Conservation (phyloP, 2,113 vertebrate species). For the Lepus americanus region DNA sequence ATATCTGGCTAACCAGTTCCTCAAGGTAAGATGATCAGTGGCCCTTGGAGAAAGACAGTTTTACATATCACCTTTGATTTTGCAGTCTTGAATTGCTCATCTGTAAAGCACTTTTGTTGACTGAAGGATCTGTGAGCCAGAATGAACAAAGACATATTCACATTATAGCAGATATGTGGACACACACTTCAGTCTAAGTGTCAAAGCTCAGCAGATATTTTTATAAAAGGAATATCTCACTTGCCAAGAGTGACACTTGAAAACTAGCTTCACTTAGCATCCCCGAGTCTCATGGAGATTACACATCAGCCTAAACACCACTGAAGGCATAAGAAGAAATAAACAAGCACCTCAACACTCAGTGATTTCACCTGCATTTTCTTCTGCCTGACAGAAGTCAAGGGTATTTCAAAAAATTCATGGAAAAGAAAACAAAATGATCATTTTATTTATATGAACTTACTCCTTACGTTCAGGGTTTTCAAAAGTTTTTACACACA, state of each 20-base stretch:
- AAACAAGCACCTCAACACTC: conserved; percentile 36
- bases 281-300: conserved; percentile 62
- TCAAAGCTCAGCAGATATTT: conserved; percentile 74
- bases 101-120: conserved; percentile 77
- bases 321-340: conserved; percentile 33
- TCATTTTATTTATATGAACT: no score
- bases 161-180: conserved; percentile 73
- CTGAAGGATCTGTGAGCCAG: conserved; percentile 72
- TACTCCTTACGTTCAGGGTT: no score
- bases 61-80: conserved; percentile 68
- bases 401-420: no score
- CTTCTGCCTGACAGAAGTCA: not conserved
- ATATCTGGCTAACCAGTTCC: conserved; percentile 51
- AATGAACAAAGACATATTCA: conserved; percentile 77
- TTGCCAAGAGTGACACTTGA: conserved; percentile 82
- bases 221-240: conserved; percentile 79
- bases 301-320: conserved; percentile 51
- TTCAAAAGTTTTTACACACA: no score
- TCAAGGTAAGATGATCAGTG: conserved; percentile 65
- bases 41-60: conserved; percentile 59
- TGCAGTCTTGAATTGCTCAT: conserved; percentile 73
- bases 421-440: no score
- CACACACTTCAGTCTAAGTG: conserved; percentile 77
- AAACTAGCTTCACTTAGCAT: conserved; percentile 79
- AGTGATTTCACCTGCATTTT: conserved; percentile 19